Conservation (phyloP, 2,797 vertebrate species). For the Simalia tracyae region DNA sequence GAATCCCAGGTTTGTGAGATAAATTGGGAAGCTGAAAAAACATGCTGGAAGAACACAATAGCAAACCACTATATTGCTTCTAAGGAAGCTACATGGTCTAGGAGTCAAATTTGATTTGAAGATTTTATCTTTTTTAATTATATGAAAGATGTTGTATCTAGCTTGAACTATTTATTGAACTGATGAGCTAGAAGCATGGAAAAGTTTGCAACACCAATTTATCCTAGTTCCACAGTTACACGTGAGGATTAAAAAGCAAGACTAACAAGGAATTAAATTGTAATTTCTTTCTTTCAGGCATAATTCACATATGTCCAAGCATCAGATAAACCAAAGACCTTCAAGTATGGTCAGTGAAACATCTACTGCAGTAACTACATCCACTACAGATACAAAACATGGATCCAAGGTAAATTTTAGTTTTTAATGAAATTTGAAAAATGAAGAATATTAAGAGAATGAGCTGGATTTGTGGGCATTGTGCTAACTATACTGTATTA, state of each 20-base stretch:
- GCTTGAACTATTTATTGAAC: not conserved
- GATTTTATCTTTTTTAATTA: not conserved
- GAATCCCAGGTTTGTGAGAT: not conserved
- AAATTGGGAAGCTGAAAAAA: not conserved
- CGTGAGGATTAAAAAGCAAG: slow-evolving; percentile 3
- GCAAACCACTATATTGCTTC: not conserved
- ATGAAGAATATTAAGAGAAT: not conserved
- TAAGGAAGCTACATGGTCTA: not conserved
- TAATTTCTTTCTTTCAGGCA: slow-evolving; percentile 72
- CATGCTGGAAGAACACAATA: not conserved
- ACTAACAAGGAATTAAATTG: slow-evolving; percentile 25
- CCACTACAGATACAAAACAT: slow-evolving; percentile 80
- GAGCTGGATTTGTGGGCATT: not conserved
- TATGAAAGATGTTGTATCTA: not conserved
- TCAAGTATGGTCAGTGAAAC: slow-evolving; percentile 93
- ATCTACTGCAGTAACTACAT: slow-evolving; percentile 81
- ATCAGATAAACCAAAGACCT: slow-evolving; percentile 85
- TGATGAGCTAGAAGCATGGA: not conserved
- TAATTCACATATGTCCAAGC: slow-evolving; percentile 88
- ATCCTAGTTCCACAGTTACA: not conserved
- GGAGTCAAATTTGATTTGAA: not conserved
- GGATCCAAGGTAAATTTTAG: slow-evolving; percentile 83
- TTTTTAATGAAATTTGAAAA: not conserved
- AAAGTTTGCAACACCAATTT: not conserved
- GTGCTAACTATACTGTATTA: not conserved